Base-by-base conservation (phyloP, 2,113 vertebrate genomes). In the Marmota flaviventris region DNA sequence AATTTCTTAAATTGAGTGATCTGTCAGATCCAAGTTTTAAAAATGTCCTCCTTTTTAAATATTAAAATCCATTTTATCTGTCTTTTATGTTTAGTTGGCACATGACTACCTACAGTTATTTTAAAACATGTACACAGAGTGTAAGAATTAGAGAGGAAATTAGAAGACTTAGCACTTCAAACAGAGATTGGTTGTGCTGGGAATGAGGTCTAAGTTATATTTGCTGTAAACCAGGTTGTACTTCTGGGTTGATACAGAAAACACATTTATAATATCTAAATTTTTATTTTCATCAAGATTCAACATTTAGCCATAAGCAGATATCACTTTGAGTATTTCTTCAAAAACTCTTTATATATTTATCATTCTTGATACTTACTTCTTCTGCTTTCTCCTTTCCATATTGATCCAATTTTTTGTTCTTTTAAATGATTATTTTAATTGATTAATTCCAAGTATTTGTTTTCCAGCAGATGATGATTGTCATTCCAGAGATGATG, bases 311-410 rank as follows among this genome's bases (percentile, higher is more conserved):
- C 39, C 27, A 51, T 69, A 84, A 67, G 27, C 32, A 84, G 69
- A 39, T 45, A 91, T 42, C 32, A 56, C 58, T 96, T 9, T 78
- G 37, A 90, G 82, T 70, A 67, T 93, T 63, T 24, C 58, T 86
- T 89, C 14, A 4, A 58, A 61, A 9, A 34, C 94, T 84, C 37
- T 73, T 34, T 81, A 87, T 87, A 53, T 73, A 48, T 14, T 72
- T 82, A 29, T 34, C 70, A 42, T 92, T 83, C 45, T 37, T 14
- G 18, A 1, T 79, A 97, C 97, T 94, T 98, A 99, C 99, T 99
- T 99, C 99, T 8, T 99, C 99, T 25, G 90, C 98, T 98, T 99
- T 99, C 91, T 99, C 99, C 75, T 99, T 99, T 97, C 99, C 99
- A 17, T 99, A 98, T 93, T 99, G 99, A 42, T 42, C 42, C 42